A percentile compares a stretch with the other conserved stretches of the same genome.
These are phyloP conservation scores for Lampropteryx suffumata DNA, from an alignment of 2,888 invertebrate genomes.

Conservation along the genomic window DNA sequence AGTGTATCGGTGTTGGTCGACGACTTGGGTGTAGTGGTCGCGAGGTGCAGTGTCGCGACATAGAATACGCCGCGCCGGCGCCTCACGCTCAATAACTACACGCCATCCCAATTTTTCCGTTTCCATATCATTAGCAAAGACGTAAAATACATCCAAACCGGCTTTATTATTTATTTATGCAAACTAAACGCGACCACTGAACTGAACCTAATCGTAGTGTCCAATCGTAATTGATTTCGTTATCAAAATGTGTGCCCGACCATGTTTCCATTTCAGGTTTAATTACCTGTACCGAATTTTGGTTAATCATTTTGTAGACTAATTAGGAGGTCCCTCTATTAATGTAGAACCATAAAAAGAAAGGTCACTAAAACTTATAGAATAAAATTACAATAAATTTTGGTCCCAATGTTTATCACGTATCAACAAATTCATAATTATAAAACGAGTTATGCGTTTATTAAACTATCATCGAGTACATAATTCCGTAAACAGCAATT, in stretches of 20 bases:
- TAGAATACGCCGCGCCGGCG: conserved; percentile 45
- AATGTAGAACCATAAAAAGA: conserved; percentile 30
- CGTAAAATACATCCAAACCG: conserved; percentile 53
- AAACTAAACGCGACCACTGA: conserved; percentile 53
- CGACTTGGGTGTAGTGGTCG: conserved; percentile 26
- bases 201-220: conserved; percentile 53
- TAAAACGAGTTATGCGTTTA: too few species aligned
- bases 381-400: conserved; percentile 33
- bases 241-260: conserved; percentile 48
- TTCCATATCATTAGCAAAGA: conserved; percentile 56
- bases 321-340: conserved; percentile 36
- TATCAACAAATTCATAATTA: conserved; percentile 2
- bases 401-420: conserved; percentile 17
- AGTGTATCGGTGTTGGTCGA: conserved; percentile 17
- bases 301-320: conserved; percentile 40
- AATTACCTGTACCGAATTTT: conserved; percentile 43
- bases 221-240: conserved; percentile 56
- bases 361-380: conserved; percentile 28
- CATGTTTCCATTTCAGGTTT: conserved; percentile 40
- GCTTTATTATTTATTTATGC: conserved; percentile 61
- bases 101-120: conserved; percentile 58
- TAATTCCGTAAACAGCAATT: conserved; percentile 23
- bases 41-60: conserved; percentile 15
- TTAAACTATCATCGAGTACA: conserved; percentile 19
- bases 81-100: conserved; percentile 56